phyloP scores from a whole-genome alignment of 2,113 vertebrate genomes.

The Hemichromis elongatus region DNA sequence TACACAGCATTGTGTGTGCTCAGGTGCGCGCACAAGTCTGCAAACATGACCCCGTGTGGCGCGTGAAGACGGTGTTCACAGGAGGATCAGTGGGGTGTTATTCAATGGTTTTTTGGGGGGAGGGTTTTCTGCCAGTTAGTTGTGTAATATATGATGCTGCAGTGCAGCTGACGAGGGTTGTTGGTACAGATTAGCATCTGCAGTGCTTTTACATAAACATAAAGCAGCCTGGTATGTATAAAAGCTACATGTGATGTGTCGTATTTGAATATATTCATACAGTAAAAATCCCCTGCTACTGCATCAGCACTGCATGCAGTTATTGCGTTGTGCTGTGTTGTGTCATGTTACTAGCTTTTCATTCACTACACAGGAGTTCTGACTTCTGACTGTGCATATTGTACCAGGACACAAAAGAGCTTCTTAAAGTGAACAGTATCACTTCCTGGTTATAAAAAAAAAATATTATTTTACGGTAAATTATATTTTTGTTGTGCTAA shows the following conservation, averaged over 20 bases:
- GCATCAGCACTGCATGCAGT: neutral
- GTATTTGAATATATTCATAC: neutral
- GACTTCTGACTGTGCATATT: neutral
- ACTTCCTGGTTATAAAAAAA: neutral
- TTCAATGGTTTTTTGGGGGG: neutral
- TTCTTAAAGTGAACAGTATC: neutral
- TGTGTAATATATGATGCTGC: slow-evolving; percentile 50
- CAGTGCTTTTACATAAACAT: neutral
- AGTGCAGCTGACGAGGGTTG: slow-evolving; percentile 31
- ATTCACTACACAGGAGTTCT: neutral
- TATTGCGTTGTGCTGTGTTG: neutral
- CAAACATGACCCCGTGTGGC: neutral
- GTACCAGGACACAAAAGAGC: neutral
- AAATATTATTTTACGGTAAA: neutral
- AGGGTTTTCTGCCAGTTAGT: neutral
- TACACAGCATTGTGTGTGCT: slow-evolving; percentile 22
- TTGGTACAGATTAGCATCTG: slow-evolving; percentile 12
- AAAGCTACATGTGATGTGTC: neutral
- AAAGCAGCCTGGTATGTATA: neutral
- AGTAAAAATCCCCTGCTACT: neutral
- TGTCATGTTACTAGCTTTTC: neutral
- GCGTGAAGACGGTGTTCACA: neutral
- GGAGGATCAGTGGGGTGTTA: neutral
- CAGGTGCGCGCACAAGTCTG: slow-evolving; percentile 16
- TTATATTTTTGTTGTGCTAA: neutral